phyloP scores from a whole-genome alignment of 2,113 vertebrate species.

The Notiomystis cincta region DNA sequence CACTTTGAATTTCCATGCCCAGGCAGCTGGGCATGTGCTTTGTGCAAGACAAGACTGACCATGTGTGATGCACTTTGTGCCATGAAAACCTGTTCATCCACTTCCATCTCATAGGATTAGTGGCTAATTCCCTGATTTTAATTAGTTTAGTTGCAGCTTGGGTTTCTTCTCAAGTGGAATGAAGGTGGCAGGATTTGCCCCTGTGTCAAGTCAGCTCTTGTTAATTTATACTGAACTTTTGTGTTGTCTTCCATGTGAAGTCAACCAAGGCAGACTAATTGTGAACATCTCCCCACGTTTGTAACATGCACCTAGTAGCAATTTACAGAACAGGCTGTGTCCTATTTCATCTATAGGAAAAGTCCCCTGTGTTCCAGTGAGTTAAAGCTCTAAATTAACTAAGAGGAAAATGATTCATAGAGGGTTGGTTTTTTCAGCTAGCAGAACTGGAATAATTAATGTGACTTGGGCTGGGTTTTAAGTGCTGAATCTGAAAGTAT shows the following conservation, averaged over 20 bases:
- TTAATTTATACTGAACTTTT: background rate
- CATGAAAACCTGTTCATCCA: background rate
- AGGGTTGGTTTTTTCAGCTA: background rate
- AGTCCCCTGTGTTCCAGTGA: background rate
- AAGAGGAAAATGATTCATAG: background rate
- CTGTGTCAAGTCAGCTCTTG: background rate
- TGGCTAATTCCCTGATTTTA: background rate
- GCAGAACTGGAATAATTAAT: background rate
- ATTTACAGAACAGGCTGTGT: background rate
- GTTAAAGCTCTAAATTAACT: background rate
- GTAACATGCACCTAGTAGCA: background rate
- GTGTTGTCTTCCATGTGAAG: background rate
- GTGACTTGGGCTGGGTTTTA: background rate
- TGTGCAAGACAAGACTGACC: background rate
- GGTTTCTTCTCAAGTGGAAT: background rate
- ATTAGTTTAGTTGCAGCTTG: background rate
- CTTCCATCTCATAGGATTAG: background rate
- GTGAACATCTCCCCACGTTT: background rate
- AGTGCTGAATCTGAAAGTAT: background rate
- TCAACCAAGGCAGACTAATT: background rate
- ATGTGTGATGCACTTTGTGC: background rate
- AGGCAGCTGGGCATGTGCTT: accelerated
- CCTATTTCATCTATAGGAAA: background rate
- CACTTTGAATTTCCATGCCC: background rate
- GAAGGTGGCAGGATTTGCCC: background rate